Evolutionary conservation across 1,140 invertebrate species (phyloP), one percentile per base, ranked within the genome.

Genomic region (Phenacoccus solenopsis): DNA sequence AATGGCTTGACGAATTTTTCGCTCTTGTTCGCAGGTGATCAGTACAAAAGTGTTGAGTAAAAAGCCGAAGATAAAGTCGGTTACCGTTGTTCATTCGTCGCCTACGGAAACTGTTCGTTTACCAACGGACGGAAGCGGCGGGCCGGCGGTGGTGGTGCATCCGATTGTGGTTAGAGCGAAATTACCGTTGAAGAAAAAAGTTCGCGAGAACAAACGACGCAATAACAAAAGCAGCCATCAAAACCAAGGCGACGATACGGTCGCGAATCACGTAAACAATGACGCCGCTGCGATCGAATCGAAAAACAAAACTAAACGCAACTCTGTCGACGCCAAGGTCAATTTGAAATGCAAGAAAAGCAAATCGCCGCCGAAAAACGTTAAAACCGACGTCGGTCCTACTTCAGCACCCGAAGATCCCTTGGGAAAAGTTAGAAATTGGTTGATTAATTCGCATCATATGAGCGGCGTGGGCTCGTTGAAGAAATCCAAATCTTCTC

Each of bases 21-120:
- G 16, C 16, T 2, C 38, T 74, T n/a, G n/a, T n/a, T 79, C 78
- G 4, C 77, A 93, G 90, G 83, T 90, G 76, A 82, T 87, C 75
- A 90, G 88, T 82, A 89, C 87, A 74, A 86, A 87, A 74, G 83
- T 90, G 73, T 81, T 91, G 73, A 87, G 88, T 74, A 91, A 90
- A 73, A 84, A 84, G 56, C 82, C 86, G 78, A 91, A 91, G 79
- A 82, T 90, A 75, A 90, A 90, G 78, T 88, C 87, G 13, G 85
- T 91, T 71, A 91, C 90, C 72, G 91, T 91, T 79, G 90, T 91
- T 74, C 89, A 91, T 83, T 90, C 88, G 76, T 88, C 89, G 72
- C 90, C 89, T 71, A 90, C 89, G 56, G 89, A 91, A 81, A 90
- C 89, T 61, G 89, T 91, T 72, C 85, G 89, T 5, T 78, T 91